Evolutionary conservation across 2,797 vertebrate species (phyloP).

Genomic region (Pseudochirops corinnae): DNA sequence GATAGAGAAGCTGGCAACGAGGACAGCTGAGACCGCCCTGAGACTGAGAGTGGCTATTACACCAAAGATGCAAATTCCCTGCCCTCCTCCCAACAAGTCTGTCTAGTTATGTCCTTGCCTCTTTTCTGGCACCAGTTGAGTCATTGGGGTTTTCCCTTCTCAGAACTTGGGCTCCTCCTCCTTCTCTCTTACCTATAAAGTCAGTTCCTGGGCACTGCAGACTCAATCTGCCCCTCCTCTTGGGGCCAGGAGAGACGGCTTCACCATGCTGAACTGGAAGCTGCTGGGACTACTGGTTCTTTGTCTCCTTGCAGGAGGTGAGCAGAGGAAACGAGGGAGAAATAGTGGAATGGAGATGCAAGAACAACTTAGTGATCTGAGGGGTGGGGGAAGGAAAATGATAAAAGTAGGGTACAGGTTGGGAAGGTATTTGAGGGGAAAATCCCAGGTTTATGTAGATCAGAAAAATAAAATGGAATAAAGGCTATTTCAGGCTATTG

Average conservation of each 20-base stretch:
- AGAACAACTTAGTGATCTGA: not conserved
- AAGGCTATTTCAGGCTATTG: not conserved
- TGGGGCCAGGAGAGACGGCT: slow-evolving; percentile 50
- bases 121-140: slow-evolving; percentile 30
- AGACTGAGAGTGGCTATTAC: not conserved
- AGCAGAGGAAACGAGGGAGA: not conserved
- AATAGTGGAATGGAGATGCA: not conserved
- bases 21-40: not conserved
- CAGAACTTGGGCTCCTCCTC: slow-evolving; percentile 24
- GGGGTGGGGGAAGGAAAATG: too few species aligned
- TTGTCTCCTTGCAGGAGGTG: slow-evolving; percentile 65
- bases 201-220: slow-evolving; percentile 35
- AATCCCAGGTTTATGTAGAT: not conserved
- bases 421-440: not conserved
- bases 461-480: not conserved
- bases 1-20: not conserved
- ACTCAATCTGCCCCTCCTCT: slow-evolving; percentile 53
- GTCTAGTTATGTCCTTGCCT: slow-evolving; percentile 48
- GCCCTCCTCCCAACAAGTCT: slow-evolving; percentile 56
- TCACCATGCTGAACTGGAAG: slow-evolving; percentile 64
- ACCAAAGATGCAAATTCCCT: not conserved
- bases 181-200: slow-evolving; percentile 68
- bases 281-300: slow-evolving; percentile 72
- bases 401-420: not conserved
- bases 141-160: slow-evolving; percentile 51